phyloP scores from a whole-genome alignment of 2,888 invertebrate species.

The Autographa gamma region DNA sequence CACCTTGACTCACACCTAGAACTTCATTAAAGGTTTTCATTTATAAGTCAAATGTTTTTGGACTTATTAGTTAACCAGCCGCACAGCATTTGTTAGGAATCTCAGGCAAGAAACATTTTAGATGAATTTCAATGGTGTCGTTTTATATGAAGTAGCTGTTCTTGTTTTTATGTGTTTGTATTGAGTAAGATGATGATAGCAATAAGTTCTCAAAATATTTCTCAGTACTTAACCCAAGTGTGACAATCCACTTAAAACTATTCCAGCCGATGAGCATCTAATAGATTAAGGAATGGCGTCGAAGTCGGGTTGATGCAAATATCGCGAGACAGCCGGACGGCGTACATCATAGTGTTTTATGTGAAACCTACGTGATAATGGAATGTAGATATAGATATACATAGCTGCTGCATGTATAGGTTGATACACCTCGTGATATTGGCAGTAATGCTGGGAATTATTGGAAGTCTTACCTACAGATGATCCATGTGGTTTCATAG shows the following conservation, averaged over 20 bases:
- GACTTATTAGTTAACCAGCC: too few species aligned
- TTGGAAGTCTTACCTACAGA: slow-evolving; percentile 9
- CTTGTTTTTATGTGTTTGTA: too few species aligned
- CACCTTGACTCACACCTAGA: too few species aligned
- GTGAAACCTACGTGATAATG: slow-evolving; percentile 43
- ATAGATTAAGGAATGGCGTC: slow-evolving; percentile 29
- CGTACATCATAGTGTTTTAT: slow-evolving; percentile 59
- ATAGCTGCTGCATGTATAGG: neutral
- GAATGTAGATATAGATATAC: neutral
- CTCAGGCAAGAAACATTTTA: too few species aligned
- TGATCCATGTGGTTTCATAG: neutral
- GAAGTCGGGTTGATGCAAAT: slow-evolving; percentile 43
- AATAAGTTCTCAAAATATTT: neutral
- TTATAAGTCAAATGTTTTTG: too few species aligned
- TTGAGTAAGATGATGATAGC: neutral
- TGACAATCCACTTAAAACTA: slow-evolving; percentile 13
- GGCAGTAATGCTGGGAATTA: slow-evolving; percentile 13
- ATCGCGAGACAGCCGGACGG: slow-evolving; percentile 52
- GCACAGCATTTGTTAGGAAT: too few species aligned
- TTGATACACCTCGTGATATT: slow-evolving; percentile 23
- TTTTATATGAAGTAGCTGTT: too few species aligned
- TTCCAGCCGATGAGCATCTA: slow-evolving; percentile 25
- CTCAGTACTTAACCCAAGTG: neutral
- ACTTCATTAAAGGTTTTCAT: too few species aligned
- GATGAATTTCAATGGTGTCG: too few species aligned